phyloP scores from a whole-genome alignment of 2,888 invertebrate species.

The Polylopha cassiicola region DNA sequence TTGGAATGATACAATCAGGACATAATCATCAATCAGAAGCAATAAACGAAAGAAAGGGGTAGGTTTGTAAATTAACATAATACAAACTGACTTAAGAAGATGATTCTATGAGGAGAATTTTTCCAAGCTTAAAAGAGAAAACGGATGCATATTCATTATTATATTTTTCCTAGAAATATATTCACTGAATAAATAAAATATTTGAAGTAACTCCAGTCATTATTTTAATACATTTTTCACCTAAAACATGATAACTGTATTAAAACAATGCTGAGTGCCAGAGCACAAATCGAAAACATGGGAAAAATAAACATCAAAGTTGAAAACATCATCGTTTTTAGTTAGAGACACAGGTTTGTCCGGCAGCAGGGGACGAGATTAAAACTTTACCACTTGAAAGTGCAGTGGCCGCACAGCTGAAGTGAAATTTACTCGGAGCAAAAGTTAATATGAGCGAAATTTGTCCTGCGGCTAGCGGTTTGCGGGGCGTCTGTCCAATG shows the following conservation, averaged over 20 bases:
- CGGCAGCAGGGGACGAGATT: slow-evolving; percentile 53
- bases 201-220: too few species aligned
- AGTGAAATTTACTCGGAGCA: slow-evolving; percentile 68
- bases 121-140: too few species aligned
- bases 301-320: slow-evolving; percentile 11
- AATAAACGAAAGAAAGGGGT: too few species aligned
- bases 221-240: too few species aligned
- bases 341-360: slow-evolving; percentile 36
- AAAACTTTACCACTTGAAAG: slow-evolving; percentile 70
- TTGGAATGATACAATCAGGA: too few species aligned
- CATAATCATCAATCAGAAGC: too few species aligned
- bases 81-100: too few species aligned
- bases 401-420: slow-evolving; percentile 63
- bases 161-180: too few species aligned
- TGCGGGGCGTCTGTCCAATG: slow-evolving; percentile 43
- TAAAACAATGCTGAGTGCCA: slow-evolving; percentile 3
- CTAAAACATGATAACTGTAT: slow-evolving; percentile 17
- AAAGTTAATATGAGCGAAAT: slow-evolving; percentile 75
- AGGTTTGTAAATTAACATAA: too few species aligned
- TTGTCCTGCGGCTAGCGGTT: slow-evolving; percentile 64
- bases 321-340: slow-evolving; percentile 25
- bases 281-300: background rate
- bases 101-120: too few species aligned
- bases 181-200: too few species aligned
- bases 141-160: too few species aligned